Conservation (phyloP, 2,797 vertebrate genomes). For the Eulemur mongoz region DNA sequence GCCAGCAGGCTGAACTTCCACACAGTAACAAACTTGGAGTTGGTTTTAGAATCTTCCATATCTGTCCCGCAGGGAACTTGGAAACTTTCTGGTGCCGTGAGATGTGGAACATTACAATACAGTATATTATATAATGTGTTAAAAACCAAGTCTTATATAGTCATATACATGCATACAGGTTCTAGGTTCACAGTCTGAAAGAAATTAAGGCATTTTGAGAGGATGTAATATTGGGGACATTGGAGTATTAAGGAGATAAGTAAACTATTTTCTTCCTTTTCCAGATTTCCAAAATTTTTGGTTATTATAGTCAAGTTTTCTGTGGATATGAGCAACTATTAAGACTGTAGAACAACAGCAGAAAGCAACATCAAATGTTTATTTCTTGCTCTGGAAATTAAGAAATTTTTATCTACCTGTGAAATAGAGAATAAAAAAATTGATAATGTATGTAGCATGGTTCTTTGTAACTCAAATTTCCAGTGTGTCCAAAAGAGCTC, state of each 20-base stretch:
- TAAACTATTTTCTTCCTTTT: constrained; percentile 41
- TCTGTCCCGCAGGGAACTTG: background rate
- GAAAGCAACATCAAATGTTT: background rate
- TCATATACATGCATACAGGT: background rate
- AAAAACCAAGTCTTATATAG: background rate
- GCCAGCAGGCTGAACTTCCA: background rate
- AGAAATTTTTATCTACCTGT: constrained; percentile 6
- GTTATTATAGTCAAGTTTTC: background rate
- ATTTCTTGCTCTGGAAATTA: constrained; percentile 24
- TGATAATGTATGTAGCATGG: background rate
- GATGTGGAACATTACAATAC: background rate
- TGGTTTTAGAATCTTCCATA: constrained; percentile 11
- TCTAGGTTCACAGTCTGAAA: constrained; percentile 18
- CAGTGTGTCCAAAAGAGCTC: background rate
- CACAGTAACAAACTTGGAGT: background rate
- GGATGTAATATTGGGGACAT: constrained; percentile 5
- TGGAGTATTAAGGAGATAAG: background rate
- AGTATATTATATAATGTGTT: background rate
- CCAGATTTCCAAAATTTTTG: background rate
- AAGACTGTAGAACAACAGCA: background rate
- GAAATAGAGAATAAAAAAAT: constrained; percentile 2
- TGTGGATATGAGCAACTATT: background rate
- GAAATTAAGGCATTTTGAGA: background rate
- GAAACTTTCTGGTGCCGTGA: constrained; percentile 10
- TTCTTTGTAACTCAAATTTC: background rate